These are phyloP conservation scores for Silurus asotus DNA, from an alignment of 2,113 vertebrate genomes.

Conservation along the genomic window DNA sequence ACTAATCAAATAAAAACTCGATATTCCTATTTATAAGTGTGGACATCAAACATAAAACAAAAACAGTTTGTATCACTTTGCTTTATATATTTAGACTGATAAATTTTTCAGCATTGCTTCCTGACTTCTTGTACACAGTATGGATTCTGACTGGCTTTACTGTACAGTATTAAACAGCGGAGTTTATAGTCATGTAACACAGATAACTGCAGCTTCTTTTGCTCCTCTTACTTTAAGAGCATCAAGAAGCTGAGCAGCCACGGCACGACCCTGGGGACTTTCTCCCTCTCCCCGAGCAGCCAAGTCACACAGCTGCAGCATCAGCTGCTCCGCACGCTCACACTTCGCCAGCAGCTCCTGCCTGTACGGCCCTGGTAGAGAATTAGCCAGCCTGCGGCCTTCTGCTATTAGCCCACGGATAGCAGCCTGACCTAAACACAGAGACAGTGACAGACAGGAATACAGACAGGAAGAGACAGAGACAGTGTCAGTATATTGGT, in stretches of 20 bases:
- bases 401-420: constrained; percentile 95
- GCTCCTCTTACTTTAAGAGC: constrained; percentile 83
- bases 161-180: not conserved
- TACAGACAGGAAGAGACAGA: constrained; percentile 37
- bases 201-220: not conserved
- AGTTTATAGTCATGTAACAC: not conserved
- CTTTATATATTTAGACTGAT: not conserved
- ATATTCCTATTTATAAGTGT: not conserved
- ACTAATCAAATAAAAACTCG: not conserved
- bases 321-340: constrained; percentile 88
- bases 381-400: constrained; percentile 87
- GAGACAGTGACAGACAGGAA: constrained; percentile 38
- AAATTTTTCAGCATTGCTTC: not conserved
- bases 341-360: constrained; percentile 91
- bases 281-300: constrained; percentile 89
- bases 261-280: constrained; percentile 83
- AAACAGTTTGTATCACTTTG: too few species aligned
- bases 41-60: too few species aligned
- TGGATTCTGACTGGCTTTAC: not conserved
- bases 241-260: constrained; percentile 90
- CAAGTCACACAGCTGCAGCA: constrained; percentile 85
- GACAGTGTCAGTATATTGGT: constrained; percentile 7
- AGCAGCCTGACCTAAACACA: constrained; percentile 87
- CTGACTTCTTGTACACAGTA: not conserved
- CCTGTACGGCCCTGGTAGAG: constrained; percentile 89